Evolutionary conservation across 2,888 invertebrate genomes (phyloP).

Genomic region (Beris chalybata): DNA sequence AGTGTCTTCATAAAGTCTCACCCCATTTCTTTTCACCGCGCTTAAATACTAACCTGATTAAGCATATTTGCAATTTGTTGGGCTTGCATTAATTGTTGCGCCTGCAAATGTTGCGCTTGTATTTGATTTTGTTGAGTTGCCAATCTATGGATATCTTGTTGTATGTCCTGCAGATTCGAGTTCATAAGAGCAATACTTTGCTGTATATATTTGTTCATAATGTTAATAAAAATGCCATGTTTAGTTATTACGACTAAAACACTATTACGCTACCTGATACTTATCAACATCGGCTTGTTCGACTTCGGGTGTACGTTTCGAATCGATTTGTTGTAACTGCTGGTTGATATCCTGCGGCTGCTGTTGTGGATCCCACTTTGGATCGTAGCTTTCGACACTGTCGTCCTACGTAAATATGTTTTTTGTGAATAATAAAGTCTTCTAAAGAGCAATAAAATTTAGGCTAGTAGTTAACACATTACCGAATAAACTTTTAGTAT

Average conservation of each 20-base stretch:
- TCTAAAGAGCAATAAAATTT: too few relatives aligned
- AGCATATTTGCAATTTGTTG: conserved; percentile 59
- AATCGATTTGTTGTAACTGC: conserved; percentile 56
- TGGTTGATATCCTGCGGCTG: conserved; percentile 53
- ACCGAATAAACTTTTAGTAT: neutral
- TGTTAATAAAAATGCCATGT: too few relatives aligned
- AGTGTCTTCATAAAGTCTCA: too few relatives aligned
- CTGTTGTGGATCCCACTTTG: conserved; percentile 62
- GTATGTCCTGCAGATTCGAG: conserved; percentile 89
- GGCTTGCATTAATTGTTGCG: conserved; percentile 61
- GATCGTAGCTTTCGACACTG: conserved; percentile 50
- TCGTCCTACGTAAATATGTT: too few relatives aligned
- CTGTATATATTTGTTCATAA: conserved; percentile 45
- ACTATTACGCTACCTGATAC: conserved; percentile 64
- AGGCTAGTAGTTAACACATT: too few relatives aligned
- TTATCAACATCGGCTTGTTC: conserved; percentile 82
- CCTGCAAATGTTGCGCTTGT: conserved; percentile 64
- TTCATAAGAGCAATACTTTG: conserved; percentile 70
- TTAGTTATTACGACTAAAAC: too few relatives aligned
- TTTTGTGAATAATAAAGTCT: too few relatives aligned
- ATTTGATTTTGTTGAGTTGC: conserved; percentile 80
- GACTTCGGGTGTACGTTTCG: conserved; percentile 72
- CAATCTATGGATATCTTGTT: conserved; percentile 89
- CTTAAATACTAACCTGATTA: conserved; percentile 49
- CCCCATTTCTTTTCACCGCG: neutral